Evolutionary conservation across 1,140 invertebrate species (phyloP).

Genomic region (Paraescarpia echinospica): DNA sequence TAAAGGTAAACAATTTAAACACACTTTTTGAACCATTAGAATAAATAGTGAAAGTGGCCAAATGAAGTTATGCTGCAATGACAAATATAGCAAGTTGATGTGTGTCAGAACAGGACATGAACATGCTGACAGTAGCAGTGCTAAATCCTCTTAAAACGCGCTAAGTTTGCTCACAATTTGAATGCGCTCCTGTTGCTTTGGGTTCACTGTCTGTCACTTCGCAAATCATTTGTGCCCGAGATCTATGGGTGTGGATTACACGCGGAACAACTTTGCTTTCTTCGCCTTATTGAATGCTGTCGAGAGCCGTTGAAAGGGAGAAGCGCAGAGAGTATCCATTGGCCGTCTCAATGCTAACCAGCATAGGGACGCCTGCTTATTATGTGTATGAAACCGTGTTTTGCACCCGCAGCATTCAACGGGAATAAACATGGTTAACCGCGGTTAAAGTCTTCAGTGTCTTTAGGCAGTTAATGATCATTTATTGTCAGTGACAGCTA

Average conservation of each 20-base stretch:
- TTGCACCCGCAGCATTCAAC: neutral
- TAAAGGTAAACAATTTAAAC: neutral
- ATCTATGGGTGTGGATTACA: neutral
- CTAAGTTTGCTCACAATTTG: neutral
- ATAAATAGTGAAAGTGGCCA: neutral
- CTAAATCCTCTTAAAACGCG: neutral
- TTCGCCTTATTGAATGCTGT: neutral
- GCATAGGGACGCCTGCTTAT: neutral
- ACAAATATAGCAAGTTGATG: neutral
- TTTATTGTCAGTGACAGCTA: constrained; percentile 1
- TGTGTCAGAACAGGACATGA: neutral
- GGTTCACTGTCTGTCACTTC: neutral
- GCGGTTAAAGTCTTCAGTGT: neutral
- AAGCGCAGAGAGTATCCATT: neutral
- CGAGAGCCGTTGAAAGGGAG: neutral
- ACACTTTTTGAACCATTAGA: neutral
- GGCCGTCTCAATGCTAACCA: neutral
- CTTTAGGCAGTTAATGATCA: neutral
- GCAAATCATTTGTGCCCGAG: neutral
- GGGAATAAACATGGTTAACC: neutral
- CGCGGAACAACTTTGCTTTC: neutral
- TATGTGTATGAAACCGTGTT: neutral
- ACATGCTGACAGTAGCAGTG: neutral
- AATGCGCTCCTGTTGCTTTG: neutral
- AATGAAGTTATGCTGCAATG: neutral